Evolutionary conservation across 2,113 vertebrate species (phyloP).

Genomic region (Pteruthius melanotis): DNA sequence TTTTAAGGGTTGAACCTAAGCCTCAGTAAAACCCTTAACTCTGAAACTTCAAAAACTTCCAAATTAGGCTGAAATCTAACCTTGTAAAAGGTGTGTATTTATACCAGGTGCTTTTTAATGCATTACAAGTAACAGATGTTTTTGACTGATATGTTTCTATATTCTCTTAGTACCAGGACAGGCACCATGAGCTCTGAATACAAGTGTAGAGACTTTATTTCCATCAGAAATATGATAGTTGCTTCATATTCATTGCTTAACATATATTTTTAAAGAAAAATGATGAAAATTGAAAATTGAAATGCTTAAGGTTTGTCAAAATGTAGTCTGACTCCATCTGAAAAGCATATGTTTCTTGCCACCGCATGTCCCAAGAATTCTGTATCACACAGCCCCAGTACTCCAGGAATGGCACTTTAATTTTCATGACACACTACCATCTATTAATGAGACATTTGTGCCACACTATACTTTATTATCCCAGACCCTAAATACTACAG

Average conservation of each 20-base stretch:
- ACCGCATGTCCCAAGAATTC: not conserved
- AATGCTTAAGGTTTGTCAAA: not conserved
- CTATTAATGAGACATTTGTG: not conserved
- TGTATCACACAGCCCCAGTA: not conserved
- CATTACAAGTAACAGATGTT: not conserved
- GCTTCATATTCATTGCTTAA: not conserved
- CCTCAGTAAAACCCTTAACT: not conserved
- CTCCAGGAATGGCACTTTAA: not conserved
- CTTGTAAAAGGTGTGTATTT: not conserved
- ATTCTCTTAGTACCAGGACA: not conserved
- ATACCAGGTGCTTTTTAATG: not conserved
- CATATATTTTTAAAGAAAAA: not conserved
- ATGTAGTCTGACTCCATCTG: not conserved
- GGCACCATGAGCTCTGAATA: not conserved
- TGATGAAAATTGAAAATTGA: not conserved
- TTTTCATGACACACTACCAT: not conserved
- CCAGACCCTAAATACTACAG: not conserved
- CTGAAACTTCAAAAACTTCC: not conserved
- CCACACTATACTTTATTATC: not conserved
- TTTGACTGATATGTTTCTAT: not conserved
- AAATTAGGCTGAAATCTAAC: not conserved
- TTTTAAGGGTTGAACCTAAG: not conserved
- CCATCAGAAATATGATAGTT: not conserved
- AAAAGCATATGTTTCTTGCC: not conserved
- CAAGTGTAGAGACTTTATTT: slow-evolving; percentile 27